Percentiles rank a stretch among this genome's conserved stretches.
Evolutionary conservation across 2,888 invertebrate genomes (phyloP).

Genomic region (Saturnia japonica): DNA sequence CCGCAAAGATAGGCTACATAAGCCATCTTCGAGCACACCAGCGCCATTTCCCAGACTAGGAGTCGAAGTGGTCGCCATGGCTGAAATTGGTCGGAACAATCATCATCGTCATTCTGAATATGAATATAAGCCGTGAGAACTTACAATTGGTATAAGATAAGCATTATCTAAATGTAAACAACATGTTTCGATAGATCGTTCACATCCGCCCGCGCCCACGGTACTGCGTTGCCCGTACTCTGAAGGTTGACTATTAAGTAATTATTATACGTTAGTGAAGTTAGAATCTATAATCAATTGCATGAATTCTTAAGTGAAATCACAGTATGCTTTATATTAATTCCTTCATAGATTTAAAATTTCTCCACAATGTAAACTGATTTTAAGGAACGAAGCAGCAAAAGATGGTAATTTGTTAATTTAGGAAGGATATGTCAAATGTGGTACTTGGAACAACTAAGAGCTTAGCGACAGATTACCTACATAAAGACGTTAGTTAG

Average conservation of each 20-base stretch:
- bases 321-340: background rate
- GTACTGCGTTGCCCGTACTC: background rate
- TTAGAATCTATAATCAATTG: background rate
- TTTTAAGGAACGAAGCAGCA: too few relatives aligned
- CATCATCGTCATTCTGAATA: too few relatives aligned
- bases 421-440: background rate
- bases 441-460: too few relatives aligned
- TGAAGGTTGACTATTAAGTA: background rate
- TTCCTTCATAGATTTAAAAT: too few relatives aligned
- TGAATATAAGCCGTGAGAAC: background rate
- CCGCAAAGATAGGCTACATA: too few relatives aligned
- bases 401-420: too few relatives aligned
- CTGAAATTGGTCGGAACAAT: too few relatives aligned
- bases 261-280: background rate
- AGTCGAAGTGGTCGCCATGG: too few relatives aligned
- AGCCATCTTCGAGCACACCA: too few relatives aligned
- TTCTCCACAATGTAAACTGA: background rate
- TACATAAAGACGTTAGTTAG: too few relatives aligned
- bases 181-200: background rate
- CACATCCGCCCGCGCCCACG: slow-evolving; percentile 1
- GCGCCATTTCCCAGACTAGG: too few relatives aligned
- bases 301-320: background rate
- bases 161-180: background rate
- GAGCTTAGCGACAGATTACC: too few relatives aligned
- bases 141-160: background rate